Conservation (phyloP, 2,113 vertebrate species). For the Ranitomeya imitator region DNA sequence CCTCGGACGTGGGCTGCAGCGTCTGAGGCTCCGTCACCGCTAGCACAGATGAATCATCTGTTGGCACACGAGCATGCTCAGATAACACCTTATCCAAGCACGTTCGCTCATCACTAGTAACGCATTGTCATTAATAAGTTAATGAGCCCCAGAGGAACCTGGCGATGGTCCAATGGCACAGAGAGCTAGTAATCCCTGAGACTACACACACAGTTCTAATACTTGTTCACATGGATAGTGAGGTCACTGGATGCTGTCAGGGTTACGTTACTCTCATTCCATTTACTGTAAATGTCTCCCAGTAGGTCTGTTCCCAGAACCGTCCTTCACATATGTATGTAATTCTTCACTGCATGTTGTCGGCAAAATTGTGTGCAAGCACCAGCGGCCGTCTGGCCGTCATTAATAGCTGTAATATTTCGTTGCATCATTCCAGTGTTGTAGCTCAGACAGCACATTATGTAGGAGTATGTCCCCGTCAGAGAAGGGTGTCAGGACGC, state of each 20-base stretch:
- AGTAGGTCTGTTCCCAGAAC: conserved; percentile 11
- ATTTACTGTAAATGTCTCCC: neutral
- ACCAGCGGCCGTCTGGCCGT: neutral
- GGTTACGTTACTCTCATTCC: neutral
- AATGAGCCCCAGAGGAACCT: too few relatives aligned
- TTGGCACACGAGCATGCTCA: too few relatives aligned
- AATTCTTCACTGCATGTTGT: neutral
- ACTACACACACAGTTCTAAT: too few relatives aligned
- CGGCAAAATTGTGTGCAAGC: neutral
- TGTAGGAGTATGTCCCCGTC: neutral
- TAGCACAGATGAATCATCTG: too few relatives aligned
- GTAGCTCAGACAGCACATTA: neutral
- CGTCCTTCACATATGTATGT: conserved; percentile 7
- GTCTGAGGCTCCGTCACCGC: too few relatives aligned
- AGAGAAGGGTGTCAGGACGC: neutral
- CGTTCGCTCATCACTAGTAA: too few relatives aligned
- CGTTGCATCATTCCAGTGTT: neutral
- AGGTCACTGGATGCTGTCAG: neutral
- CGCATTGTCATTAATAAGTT: too few relatives aligned
- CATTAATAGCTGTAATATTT: neutral
- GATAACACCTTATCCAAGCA: too few relatives aligned
- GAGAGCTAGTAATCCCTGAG: too few relatives aligned
- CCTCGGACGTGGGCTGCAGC: too few relatives aligned
- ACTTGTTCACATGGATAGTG: neutral
- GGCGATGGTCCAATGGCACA: too few relatives aligned